Percentiles rank a stretch among this genome's conserved stretches.
phyloP scores from a whole-genome alignment of 2,113 vertebrate genomes.

The Hypocryptadius cinnamomeus region DNA sequence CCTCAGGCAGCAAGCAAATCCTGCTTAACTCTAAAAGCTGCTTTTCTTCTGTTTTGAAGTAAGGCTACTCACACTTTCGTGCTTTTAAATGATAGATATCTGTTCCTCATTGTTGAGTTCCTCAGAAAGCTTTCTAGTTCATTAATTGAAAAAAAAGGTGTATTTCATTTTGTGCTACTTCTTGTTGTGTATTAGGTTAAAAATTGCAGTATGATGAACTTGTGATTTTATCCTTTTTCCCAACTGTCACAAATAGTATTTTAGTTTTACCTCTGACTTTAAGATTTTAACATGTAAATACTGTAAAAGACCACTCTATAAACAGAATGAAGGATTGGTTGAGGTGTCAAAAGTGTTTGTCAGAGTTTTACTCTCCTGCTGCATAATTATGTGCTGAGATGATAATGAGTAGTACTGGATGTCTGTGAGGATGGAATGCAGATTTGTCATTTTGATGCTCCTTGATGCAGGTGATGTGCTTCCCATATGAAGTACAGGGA shows the following conservation, averaged over 20 bases:
- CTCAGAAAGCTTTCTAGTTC: background rate
- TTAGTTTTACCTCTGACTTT: background rate
- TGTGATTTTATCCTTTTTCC: background rate
- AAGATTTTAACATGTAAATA: background rate
- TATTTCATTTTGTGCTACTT: background rate
- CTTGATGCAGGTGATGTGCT: conserved; percentile 51
- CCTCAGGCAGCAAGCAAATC: background rate
- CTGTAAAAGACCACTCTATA: conserved; percentile 30
- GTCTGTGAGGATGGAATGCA: conserved; percentile 56
- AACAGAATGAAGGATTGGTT: conserved; percentile 40
- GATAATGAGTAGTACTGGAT: conserved; percentile 51
- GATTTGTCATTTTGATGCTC: conserved; percentile 55
- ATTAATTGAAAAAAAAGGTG: background rate
- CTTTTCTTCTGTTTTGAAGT: background rate
- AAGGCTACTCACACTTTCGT: background rate
- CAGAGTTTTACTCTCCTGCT: conserved; percentile 49
- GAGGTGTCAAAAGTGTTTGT: conserved; percentile 52
- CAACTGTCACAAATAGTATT: background rate
- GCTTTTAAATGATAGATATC: background rate
- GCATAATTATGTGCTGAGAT: conserved; percentile 58
- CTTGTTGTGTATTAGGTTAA: background rate
- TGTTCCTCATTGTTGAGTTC: background rate
- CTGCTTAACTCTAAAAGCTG: background rate
- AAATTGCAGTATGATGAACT: background rate
- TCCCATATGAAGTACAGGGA: conserved; percentile 25